A percentile compares a stretch with the other conserved stretches of the same genome.
Evolutionary conservation across 2,113 vertebrate species (phyloP).

Genomic region (Catharus minimus): DNA sequence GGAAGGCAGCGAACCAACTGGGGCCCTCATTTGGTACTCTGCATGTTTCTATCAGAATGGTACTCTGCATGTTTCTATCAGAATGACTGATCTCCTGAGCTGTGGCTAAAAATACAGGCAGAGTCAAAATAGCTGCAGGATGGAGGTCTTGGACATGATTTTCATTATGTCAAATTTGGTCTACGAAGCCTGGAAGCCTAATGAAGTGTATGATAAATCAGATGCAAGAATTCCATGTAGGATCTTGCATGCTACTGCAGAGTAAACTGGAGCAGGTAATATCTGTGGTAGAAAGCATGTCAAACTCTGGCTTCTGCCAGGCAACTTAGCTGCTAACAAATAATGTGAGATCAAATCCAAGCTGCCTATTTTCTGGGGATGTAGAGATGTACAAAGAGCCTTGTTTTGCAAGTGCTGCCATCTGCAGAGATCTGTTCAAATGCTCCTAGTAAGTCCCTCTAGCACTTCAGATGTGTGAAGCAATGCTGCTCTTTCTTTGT

Average conservation of each 20-base stretch:
- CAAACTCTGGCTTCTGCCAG: not conserved
- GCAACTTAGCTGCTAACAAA: not conserved
- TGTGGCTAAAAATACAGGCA: not conserved
- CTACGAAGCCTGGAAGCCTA: not conserved
- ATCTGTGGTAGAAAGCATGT: not conserved
- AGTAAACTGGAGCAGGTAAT: not conserved
- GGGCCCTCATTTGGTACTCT: not conserved
- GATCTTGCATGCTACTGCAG: not conserved
- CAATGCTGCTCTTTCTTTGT: not conserved
- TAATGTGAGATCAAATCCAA: not conserved
- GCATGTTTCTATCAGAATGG: not conserved
- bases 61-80: not conserved
- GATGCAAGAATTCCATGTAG: not conserved
- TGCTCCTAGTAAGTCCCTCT: not conserved
- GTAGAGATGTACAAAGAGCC: not conserved
- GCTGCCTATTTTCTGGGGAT: not conserved
- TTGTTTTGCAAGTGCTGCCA: not conserved
- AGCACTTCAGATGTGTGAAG: not conserved
- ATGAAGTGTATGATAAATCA: not conserved
- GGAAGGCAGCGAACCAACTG: not conserved
- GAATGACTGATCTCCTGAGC: not conserved
- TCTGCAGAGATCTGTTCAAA: not conserved
- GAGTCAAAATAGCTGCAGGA: not conserved
- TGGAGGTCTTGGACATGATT: not conserved
- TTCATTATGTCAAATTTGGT: not conserved